A percentile compares a stretch with the other conserved stretches of the same genome.
These are phyloP conservation scores for Caenorhabditis auriculariae DNA, from an alignment of 2,888 invertebrate genomes.

Conservation along the genomic window DNA sequence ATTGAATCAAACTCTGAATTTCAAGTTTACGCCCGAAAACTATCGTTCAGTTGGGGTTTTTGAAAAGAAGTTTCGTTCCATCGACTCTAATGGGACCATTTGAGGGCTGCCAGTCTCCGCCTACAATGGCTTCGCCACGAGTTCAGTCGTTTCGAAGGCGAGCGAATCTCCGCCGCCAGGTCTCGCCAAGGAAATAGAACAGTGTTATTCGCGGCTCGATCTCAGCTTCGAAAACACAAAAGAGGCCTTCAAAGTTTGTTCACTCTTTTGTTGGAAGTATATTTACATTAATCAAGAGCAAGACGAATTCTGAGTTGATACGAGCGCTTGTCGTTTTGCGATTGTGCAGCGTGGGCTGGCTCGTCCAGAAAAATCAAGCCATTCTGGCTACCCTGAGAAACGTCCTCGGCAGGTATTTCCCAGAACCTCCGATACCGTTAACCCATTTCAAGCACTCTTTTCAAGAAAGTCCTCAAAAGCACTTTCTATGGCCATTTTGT, in stretches of 20 bases:
- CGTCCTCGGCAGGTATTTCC: conserved; percentile 30
- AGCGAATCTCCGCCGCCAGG: conserved; percentile 16
- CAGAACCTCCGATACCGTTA: neutral
- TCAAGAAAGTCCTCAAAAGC: conserved; percentile 75
- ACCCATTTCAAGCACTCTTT: conserved; percentile 5
- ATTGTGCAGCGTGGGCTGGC: conserved; percentile 48
- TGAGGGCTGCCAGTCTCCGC: no score
- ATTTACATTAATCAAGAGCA: conserved; percentile 47
- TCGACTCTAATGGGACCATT: no score
- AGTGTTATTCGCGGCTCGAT: conserved; percentile 54
- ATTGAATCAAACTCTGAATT: no score
- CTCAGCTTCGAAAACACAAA: conserved; percentile 57
- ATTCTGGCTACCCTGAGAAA: conserved; percentile 48
- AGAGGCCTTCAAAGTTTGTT: conserved; percentile 59
- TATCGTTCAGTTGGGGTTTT: no score
- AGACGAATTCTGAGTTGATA: conserved; percentile 56
- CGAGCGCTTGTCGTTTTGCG: conserved; percentile 56
- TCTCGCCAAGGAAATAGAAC: conserved; percentile 45
- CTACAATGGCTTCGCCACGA: no score
- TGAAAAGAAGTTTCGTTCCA: no score
- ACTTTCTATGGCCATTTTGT: conserved; percentile 99
- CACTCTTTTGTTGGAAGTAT: neutral
- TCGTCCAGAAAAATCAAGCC: conserved; percentile 57
- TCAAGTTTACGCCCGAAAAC: no score
- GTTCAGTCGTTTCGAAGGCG: conserved; percentile 3